Base-by-base conservation (phyloP, 2,888 invertebrate species). In the Drosophila demipolita region DNA sequence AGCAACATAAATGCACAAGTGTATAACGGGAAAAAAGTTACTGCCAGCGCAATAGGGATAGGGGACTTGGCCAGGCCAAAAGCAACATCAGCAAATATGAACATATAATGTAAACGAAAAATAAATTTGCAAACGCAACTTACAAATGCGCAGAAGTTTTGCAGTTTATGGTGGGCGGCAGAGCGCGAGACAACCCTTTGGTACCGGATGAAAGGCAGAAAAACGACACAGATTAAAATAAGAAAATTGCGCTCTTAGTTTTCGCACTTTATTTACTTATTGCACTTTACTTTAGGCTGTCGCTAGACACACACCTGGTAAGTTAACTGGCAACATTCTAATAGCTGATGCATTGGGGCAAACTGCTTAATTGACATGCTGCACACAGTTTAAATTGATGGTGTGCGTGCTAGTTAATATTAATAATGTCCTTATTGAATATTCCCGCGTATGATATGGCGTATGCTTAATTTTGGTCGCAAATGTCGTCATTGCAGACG, bases 121-220 rank as follows among this genome's bases (percentile, higher is more conserved):
- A 84, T 84, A 84, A 74, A 87, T 89, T 87, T 84, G 49, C 82
- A 82, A 84, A 66, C 75, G 66, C 66, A 63, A 73, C 73, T 79
- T 75, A 49, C 68, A 84, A 81, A 66, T 67, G 59, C 29, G 42
- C 49, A 29, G 38, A 74, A 83, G 66, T 36, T 48, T 23, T 36
- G 8, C 15, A 48, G 23, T 58, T 33, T 40, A 33, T 66, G 50
- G 55, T 53, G 53, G 33, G 58, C 54, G 69, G 48, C 50, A 66
- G 57, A 63, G 55, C 66, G 62, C 48, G 53, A 61, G 35, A 29
- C 49, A 45, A 42, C 50, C 42, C 59, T 66, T 62, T 40, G 64
- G 66, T 23, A 23, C 40, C 26, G 61, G 36, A 60, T 26, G 53
- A 45, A 15, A 36, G 35, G 8, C 11, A 54, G 15, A 53, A 64